A percentile compares a stretch with the other conserved stretches of the same genome.
Conservation (phyloP, 1,140 invertebrate species). For the Lanistes nyassanus region DNA sequence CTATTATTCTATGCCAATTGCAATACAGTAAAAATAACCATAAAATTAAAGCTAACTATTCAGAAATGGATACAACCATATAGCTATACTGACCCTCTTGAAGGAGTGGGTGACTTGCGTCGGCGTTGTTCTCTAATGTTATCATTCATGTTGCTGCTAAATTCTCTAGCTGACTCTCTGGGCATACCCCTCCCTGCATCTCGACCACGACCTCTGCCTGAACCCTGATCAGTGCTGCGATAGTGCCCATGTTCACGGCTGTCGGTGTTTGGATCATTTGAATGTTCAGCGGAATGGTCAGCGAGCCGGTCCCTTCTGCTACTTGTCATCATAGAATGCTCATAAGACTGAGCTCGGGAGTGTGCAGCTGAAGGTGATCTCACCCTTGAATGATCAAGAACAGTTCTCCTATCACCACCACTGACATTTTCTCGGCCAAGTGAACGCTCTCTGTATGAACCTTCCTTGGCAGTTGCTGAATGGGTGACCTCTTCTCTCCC, state of each 20-base stretch:
- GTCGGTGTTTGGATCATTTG: not conserved
- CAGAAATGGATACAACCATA: not conserved
- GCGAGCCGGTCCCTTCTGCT: not conserved
- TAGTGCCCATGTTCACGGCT: not conserved
- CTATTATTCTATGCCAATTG: not conserved
- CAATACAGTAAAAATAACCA: not conserved
- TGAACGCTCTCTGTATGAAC: not conserved
- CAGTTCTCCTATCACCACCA: slow-evolving; percentile 2
- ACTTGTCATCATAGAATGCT: too few relatives aligned
- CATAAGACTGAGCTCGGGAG: too few relatives aligned
- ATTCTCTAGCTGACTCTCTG: slow-evolving; percentile 3
- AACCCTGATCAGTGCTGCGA: not conserved
- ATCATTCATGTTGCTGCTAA: slow-evolving; percentile 27
- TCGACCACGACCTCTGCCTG: not conserved
- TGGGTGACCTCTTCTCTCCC: slow-evolving; percentile 23
- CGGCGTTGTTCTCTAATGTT: slow-evolving; percentile 5
- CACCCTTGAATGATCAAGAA: not conserved
- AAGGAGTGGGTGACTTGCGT: slow-evolving; percentile 9
- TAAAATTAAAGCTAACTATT: not conserved
- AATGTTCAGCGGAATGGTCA: not conserved
- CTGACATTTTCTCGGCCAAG: not conserved
- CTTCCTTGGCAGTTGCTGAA: slow-evolving; percentile 25
- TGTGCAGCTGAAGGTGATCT: not conserved
- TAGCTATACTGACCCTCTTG: slow-evolving; percentile 10
- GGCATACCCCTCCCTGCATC: not conserved